Conservation (phyloP, 1,140 invertebrate genomes). For the Orchestia grillus region DNA sequence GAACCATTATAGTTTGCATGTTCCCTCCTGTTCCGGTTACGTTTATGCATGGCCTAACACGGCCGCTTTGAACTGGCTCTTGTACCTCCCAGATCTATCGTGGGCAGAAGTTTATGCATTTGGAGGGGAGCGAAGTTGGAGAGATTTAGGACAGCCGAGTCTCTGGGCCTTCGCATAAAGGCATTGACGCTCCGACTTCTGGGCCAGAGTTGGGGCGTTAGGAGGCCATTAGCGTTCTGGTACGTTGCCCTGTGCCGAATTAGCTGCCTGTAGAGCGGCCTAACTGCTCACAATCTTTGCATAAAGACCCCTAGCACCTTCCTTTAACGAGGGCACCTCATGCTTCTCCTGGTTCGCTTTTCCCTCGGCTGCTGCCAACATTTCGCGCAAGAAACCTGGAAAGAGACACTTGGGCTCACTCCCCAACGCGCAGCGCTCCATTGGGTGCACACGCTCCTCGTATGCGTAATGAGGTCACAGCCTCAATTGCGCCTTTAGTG, state of each 20-base stretch:
- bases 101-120: constrained; percentile 7
- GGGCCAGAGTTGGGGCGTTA: constrained; percentile 16
- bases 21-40: not conserved
- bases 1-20: not conserved
- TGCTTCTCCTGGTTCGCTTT: not conserved
- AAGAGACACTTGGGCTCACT: not conserved
- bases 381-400: not conserved
- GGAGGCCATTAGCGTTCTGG: constrained; percentile 23
- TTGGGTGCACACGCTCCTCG: not conserved
- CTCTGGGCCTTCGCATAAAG: constrained; percentile 10
- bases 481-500: not conserved
- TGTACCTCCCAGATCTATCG: constrained; percentile 6
- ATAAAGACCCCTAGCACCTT: not conserved
- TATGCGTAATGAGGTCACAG: not conserved
- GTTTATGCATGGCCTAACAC: not conserved
- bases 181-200: constrained; percentile 42
- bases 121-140: not conserved
- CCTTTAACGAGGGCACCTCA: not conserved
- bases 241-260: constrained; percentile 28
- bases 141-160: not conserved
- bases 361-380: not conserved
- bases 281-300: constrained; percentile 49
- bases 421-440: not conserved
- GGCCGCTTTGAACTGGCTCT: constrained; percentile 4
- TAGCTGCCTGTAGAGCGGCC: constrained; percentile 20